Base-by-base conservation (phyloP, 2,888 invertebrate genomes). In the Esperia sulphurella region DNA sequence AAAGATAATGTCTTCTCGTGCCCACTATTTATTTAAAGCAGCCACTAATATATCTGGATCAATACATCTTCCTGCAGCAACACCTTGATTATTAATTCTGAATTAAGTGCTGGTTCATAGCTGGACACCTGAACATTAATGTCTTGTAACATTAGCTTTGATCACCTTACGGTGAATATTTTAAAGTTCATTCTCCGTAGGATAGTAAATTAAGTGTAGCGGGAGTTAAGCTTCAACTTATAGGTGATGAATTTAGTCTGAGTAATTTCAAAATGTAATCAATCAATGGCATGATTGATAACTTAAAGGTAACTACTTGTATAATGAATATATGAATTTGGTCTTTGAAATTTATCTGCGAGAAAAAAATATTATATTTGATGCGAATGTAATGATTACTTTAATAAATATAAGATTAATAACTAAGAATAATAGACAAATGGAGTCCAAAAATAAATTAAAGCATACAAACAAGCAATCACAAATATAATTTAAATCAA, bases 71-170 rank as follows among this genome's bases (percentile, higher is more conserved):
- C 59, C 69, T 73, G 71, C 67, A 35, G 7, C 31, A 31, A 61
- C 67, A 71, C 65, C 64, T 70, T 69, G 71, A 77, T 76, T 71
- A 71, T 82, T 75, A 77, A 83, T 82, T 63, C 71, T 68, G 69
- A 76, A 73, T 79, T 21, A 80, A 76, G 72, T 79, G 64, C 62
- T 59, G 67, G 59, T 59, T 68, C 65, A 71, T 73, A 75, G 75
- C 70, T 61, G 71, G 65, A 64, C 67, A 66, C 65, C 53, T 59
- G 59, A 57, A 66, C 72, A 74, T 79, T 78, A 78, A 71, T 74
- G 80, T 77, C 71, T 63, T 58, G 63, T 70, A 63, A 66, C 67
- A 73, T 78, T 76, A 72, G 64, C 62, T 65, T 63, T 66, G 63
- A 71, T 67, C 68, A 63, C 57, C 54, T 61, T 65, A 65, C 61